Evolutionary conservation across 2,888 invertebrate species (phyloP), one percentile per base, ranked within the genome.

Genomic region (Thymelicus sylvestris): DNA sequence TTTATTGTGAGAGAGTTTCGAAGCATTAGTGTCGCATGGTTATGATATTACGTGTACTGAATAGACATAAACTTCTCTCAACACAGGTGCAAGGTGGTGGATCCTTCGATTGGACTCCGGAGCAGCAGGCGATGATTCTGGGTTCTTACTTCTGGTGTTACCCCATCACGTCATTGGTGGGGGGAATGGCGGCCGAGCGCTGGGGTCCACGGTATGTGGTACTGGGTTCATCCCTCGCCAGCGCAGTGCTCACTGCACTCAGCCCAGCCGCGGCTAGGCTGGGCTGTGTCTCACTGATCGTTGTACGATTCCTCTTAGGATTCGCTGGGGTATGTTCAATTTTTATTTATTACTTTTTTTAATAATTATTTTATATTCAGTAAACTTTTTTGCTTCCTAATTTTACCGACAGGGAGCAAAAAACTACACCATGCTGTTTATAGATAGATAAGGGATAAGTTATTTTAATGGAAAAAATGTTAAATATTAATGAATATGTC

Each of bases 81-180:
- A 69, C 72, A 4, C 72, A 84, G 82, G 76, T 81, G 0, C 79
- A 82, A 47, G 86, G 85, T 15, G 89, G 80, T 3, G 70, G 50
- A 1, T 81, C 86, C 2, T 94, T 93, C 72, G 85, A 92, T 71
- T 96, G 96, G 96, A 91, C 94, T 24, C 83, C 92, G 41, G 91
- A 94, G 62, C 94, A 95, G 76, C 96, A 96, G 84, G 96, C 95
- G 0, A 81, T 95, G 47, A 94, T 96, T 10, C 84, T 96, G 39
- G 96, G 96, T 0, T 93, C 96, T 0, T 96, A 95, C 78, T 96
- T 96, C 81, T 96, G 96, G 95, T 96, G 96, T 47, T 96, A 96
- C 76, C 95, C 95, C 15, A 77, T 96, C 41, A 95, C 96, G 44
- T 96, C 96, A 7, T 83, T 96, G 72, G 93, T 95, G 0, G 96